Conservation (phyloP, 2,113 vertebrate species). For the Beaufortia kweichowensis region DNA sequence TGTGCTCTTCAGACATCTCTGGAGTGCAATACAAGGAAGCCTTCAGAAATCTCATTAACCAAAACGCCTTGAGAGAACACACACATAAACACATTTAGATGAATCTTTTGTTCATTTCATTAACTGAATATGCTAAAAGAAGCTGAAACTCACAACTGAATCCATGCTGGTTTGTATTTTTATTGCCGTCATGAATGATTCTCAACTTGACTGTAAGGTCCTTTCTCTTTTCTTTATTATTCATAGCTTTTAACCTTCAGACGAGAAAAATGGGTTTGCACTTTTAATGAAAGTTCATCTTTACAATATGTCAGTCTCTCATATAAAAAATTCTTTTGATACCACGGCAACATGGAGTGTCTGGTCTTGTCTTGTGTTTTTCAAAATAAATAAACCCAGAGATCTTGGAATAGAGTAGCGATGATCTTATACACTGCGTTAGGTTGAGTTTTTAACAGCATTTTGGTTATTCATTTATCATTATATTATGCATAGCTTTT, state of each 20-base stretch:
- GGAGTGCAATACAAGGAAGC: conserved; percentile 53
- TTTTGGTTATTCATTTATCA: not conserved
- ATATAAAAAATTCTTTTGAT: conserved; percentile 59
- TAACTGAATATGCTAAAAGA: not conserved
- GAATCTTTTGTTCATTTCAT: not conserved
- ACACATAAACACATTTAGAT: conserved; percentile 61
- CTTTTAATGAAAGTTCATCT: conserved; percentile 33
- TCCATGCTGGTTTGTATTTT: not conserved
- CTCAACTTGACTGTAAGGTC: not conserved
- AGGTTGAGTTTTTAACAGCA: too few species aligned
- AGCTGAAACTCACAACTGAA: not conserved
- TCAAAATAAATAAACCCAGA: conserved; percentile 59
- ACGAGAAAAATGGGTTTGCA: not conserved
- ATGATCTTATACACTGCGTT: conserved; percentile 66
- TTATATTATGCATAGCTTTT: too few species aligned
- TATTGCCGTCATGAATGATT: not conserved
- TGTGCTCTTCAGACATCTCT: conserved; percentile 13
- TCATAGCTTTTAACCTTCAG: conserved; percentile 30
- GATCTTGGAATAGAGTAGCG: conserved; percentile 68
- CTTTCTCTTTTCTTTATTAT: not conserved
- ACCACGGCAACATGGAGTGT: conserved; percentile 56
- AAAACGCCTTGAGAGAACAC: conserved; percentile 60
- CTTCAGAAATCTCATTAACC: conserved; percentile 66
- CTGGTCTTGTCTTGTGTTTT: conserved; percentile 54
- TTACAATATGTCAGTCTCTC: conserved; percentile 51